These are phyloP conservation scores for Eucera pruinosa DNA, from an alignment of 2,888 invertebrate genomes.

Conservation along the genomic window DNA sequence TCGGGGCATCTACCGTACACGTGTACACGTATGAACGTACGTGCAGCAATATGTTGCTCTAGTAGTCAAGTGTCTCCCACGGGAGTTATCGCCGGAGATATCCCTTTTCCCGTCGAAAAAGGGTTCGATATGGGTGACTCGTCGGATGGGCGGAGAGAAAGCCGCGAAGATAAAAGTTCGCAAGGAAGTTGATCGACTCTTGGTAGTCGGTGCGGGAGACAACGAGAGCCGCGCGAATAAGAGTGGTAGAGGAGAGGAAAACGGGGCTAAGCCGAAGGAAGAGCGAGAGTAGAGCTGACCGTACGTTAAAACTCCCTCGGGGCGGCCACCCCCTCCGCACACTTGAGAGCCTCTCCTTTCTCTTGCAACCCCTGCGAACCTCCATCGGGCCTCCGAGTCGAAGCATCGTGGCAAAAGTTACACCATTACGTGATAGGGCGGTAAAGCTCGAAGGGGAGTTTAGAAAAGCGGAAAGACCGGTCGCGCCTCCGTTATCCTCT, in stretches of 20 bases:
- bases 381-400: constrained; percentile 26
- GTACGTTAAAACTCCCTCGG: constrained; percentile 81
- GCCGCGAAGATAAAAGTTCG: constrained; percentile 74
- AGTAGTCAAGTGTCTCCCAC: constrained; percentile 22
- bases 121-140: constrained; percentile 1
- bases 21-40: constrained; percentile 26
- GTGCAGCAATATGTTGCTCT: constrained; percentile 34
- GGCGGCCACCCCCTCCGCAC: constrained; percentile 54
- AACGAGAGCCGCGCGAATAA: constrained; percentile 22
- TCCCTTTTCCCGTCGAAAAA: constrained; percentile 4
- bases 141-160: constrained; percentile 50
- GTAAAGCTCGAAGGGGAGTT: constrained; percentile 65
- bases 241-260: constrained; percentile 2
- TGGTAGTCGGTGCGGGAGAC: constrained; percentile 51
- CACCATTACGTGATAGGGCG: constrained; percentile 80
- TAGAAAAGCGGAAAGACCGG: constrained; percentile 40
- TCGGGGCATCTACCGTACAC: too few species aligned
- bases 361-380: background rate
- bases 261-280: constrained; percentile 34
- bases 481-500: background rate
- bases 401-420: constrained; percentile 78
- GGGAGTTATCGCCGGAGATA: constrained; percentile 55
- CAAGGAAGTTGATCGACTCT: constrained; percentile 66
- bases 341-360: constrained; percentile 40
- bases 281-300: constrained; percentile 76